Conservation (phyloP, 2,113 vertebrate species). For the Aphyosemion australe region DNA sequence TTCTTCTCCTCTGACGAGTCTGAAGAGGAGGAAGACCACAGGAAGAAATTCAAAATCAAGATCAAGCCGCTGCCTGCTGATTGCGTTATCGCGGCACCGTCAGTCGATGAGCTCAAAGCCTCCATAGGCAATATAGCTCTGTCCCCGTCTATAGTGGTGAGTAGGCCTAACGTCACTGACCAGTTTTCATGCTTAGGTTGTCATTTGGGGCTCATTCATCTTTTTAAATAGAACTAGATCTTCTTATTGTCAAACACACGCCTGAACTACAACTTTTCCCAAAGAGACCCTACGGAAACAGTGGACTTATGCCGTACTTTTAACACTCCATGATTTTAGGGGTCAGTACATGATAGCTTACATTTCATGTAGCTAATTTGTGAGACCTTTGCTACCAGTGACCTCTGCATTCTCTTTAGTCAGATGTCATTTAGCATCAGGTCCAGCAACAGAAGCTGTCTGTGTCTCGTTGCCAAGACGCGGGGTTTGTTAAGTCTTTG, state of each 20-base stretch:
- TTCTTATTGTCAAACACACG: no score
- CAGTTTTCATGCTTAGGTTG: no score
- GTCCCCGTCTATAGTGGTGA: constrained; percentile 94
- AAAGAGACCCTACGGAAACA: no score
- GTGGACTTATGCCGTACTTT: no score
- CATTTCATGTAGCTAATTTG: constrained; percentile 3
- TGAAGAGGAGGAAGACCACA: constrained; percentile 92
- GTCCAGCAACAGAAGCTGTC: constrained; percentile 7
- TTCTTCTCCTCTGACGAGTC: constrained; percentile 99
- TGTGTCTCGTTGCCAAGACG: constrained; percentile 11
- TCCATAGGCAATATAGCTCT: constrained; percentile 95
- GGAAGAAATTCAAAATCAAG: constrained; percentile 96
- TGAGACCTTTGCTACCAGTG: constrained; percentile 7
- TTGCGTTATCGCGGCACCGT: constrained; percentile 77
- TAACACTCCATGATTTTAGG: neutral
- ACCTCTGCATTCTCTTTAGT: constrained; percentile 9
- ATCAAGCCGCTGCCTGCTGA: constrained; percentile 90
- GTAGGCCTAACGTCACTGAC: constrained; percentile 55
- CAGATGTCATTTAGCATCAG: constrained; percentile 12
- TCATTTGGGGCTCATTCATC: no score
- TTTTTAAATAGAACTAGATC: no score
- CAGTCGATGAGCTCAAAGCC: constrained; percentile 92
- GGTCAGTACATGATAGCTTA: neutral
- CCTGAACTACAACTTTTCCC: no score
- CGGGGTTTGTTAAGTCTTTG: constrained; percentile 15